Evolutionary conservation across 2,888 invertebrate genomes (phyloP).

Genomic region (Drosophila trichaetosa): DNA sequence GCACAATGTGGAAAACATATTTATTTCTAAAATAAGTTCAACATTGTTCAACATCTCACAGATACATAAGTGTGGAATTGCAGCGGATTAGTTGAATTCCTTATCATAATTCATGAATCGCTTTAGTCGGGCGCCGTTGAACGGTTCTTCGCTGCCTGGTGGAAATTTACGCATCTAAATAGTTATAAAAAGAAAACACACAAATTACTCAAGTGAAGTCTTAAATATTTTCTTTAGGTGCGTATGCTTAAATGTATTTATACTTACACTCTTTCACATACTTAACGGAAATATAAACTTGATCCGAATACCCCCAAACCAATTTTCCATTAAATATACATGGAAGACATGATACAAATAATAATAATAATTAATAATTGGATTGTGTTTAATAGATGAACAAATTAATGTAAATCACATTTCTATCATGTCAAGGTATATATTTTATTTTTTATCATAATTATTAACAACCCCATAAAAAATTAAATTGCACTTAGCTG

Average conservation of each 20-base stretch:
- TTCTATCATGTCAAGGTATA: constrained; percentile 17
- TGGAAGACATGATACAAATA: constrained; percentile 13
- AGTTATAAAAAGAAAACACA: constrained; percentile 27
- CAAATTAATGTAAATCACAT: constrained; percentile 2
- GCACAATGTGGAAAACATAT: not conserved
- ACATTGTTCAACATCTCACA: constrained; percentile 2
- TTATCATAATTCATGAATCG: constrained; percentile 86
- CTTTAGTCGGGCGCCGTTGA: constrained; percentile 86
- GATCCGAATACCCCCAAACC: constrained; percentile 43
- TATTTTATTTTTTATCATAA: not conserved
- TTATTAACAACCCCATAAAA: constrained; percentile 9
- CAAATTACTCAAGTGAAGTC: not conserved
- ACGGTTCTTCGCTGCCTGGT: constrained; percentile 88
- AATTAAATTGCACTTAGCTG: constrained; percentile 7
- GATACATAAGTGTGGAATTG: not conserved
- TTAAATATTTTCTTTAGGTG: not conserved
- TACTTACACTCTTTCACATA: constrained; percentile 35
- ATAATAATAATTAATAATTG: not conserved
- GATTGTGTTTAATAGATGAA: not conserved
- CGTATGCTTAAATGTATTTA: not conserved
- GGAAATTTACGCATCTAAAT: constrained; percentile 89
- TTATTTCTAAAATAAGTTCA: not conserved
- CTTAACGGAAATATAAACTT: constrained; percentile 6
- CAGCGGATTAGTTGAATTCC: constrained; percentile 67
- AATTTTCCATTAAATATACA: constrained; percentile 15